Conservation (phyloP, 37 sponge, comb jelly and placozoan genomes). For the Axinella damicornis region DNA sequence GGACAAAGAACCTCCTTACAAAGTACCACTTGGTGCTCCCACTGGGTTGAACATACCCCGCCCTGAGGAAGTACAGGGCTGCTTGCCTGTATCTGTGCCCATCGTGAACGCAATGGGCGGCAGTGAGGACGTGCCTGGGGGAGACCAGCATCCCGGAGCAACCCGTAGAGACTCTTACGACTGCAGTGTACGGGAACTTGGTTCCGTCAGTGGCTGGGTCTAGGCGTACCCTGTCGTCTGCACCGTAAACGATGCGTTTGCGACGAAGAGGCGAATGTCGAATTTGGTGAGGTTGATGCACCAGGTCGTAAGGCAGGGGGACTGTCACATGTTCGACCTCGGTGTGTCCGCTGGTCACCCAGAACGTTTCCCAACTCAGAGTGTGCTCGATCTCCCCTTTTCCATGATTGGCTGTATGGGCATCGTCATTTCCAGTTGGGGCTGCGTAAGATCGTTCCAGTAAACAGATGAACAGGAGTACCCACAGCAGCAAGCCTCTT, state of each 20-base stretch:
- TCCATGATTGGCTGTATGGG: neutral
- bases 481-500: no score
- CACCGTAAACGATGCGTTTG: conserved; percentile 71
- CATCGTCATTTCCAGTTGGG: no score
- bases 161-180: conserved; percentile 85
- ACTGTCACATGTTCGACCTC: neutral
- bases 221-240: conserved; percentile 73
- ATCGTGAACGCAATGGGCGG: conserved; percentile 90
- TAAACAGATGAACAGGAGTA: no score
- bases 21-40: conserved; percentile 54
- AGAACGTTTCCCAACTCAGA: conserved; percentile 50
- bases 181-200: conserved; percentile 71
- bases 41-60: conserved; percentile 41
- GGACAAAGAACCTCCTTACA: conserved; percentile 61
- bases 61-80: conserved; percentile 55
- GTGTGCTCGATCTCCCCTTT: neutral
- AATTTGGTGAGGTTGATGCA: neutral
- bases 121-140: conserved; percentile 72
- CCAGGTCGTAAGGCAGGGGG: neutral
- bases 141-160: conserved; percentile 83
- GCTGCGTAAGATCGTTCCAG: no score
- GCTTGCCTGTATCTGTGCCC: conserved; percentile 45
- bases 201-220: conserved; percentile 56
- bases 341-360: conserved; percentile 13
- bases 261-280: conserved; percentile 1